Conservation (phyloP, 2,113 vertebrate species). For the Oxygymnocypris stewartii region DNA sequence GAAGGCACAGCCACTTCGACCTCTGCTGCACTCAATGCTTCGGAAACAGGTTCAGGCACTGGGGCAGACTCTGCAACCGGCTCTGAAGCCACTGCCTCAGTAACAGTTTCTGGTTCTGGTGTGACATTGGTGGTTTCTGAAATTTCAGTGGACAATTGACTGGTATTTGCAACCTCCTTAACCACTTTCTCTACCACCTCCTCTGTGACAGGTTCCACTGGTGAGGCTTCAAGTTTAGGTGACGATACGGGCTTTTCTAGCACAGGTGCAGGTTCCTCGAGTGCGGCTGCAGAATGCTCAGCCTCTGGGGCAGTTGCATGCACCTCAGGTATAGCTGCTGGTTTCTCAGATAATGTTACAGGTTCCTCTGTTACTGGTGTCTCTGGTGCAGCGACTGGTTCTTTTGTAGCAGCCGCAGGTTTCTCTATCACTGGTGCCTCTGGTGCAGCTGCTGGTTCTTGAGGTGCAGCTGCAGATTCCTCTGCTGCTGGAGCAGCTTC, state of each 20-base stretch:
- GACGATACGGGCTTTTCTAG: slow-evolving; percentile 42
- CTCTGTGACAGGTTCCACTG: slow-evolving; percentile 39
- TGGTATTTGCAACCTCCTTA: slow-evolving; percentile 42
- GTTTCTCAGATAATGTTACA: slow-evolving; percentile 20
- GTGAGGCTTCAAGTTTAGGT: neutral
- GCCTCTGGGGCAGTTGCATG: slow-evolving; percentile 14
- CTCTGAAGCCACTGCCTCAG: slow-evolving; percentile 44
- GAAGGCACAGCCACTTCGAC: neutral
- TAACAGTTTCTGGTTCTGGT: slow-evolving; percentile 42
- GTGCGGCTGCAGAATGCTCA: slow-evolving; percentile 24
- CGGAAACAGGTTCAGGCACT: slow-evolving; percentile 46
- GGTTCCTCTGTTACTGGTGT: slow-evolving; percentile 24
- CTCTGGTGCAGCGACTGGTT: slow-evolving; percentile 6
- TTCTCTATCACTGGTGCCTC: slow-evolving; percentile 23
- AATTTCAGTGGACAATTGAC: slow-evolving; percentile 17
- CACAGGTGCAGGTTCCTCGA: slow-evolving; percentile 15
- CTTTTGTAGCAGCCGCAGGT: slow-evolving; percentile 5
- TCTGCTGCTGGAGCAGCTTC: slow-evolving; percentile 27
- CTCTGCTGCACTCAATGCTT: slow-evolving; percentile 25
- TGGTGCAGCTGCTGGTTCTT: slow-evolving; percentile 21
- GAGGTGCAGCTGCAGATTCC: slow-evolving; percentile 24
- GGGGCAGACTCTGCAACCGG: slow-evolving; percentile 10
- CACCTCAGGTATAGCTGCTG: neutral
- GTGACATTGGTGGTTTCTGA: slow-evolving; percentile 9
- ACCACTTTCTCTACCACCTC: slow-evolving; percentile 46